Percentiles rank a stretch among this genome's conserved stretches.
Evolutionary conservation across 2,888 invertebrate genomes (phyloP).

Genomic region (Gandaritis pyraliata): DNA sequence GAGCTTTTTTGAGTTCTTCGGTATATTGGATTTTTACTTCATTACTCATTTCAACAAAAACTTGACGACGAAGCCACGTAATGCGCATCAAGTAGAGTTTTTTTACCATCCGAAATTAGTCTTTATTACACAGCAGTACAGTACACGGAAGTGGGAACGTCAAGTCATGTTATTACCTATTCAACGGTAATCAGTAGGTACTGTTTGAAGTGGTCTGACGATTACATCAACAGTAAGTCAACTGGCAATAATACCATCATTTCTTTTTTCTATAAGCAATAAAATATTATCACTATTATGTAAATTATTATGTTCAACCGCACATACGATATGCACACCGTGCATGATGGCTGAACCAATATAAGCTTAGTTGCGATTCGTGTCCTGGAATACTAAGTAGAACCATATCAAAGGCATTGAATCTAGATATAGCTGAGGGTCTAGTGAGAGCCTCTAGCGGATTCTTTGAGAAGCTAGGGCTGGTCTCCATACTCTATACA

Average conservation of each 20-base stretch:
- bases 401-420: too few relatives aligned
- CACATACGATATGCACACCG: too few relatives aligned
- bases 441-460: too few relatives aligned
- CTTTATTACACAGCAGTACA: conserved; percentile 26
- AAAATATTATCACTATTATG: neutral
- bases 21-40: conserved; percentile 18
- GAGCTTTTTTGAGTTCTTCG: too few relatives aligned
- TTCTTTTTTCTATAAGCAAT: conserved; percentile 14
- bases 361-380: too few relatives aligned
- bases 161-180: conserved; percentile 30
- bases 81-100: conserved; percentile 12
- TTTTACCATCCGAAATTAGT: conserved; percentile 14
- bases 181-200: conserved; percentile 23
- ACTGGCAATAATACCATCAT: conserved; percentile 21
- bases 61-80: conserved; percentile 19
- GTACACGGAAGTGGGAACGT: conserved; percentile 23
- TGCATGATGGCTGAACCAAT: too few relatives aligned
- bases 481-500: too few relatives aligned
- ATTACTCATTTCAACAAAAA: conserved; percentile 31
- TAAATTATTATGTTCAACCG: too few relatives aligned
- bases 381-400: too few relatives aligned
- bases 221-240: conserved; percentile 23
- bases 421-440: too few relatives aligned
- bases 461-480: too few relatives aligned
- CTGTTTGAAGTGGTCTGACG: conserved; percentile 30